Conservation (phyloP, 2,797 vertebrate species). For the Stomatorhinus walkeri region DNA sequence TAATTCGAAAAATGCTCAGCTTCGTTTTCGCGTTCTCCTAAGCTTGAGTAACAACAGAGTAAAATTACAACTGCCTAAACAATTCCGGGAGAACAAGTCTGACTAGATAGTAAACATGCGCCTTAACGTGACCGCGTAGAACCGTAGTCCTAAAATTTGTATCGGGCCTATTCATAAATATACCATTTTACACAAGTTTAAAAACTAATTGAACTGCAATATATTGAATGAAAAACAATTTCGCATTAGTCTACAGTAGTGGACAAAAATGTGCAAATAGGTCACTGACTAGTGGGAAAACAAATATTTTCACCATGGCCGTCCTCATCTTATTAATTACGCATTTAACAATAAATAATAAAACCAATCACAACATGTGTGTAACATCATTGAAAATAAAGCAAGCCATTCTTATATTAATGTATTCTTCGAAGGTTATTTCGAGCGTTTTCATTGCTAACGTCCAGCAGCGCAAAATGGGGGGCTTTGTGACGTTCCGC, state of each 20-base stretch:
- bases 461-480: conserved; percentile 30
- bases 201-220: background rate
- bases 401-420: background rate
- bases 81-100: conserved; percentile 10
- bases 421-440: background rate
- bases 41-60: background rate
- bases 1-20: background rate
- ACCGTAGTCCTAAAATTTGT: background rate
- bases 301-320: background rate
- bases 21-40: background rate
- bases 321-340: background rate
- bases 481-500: background rate
- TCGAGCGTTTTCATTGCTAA: conserved; percentile 32
- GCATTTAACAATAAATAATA: background rate
- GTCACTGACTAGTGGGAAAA: background rate
- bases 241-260: background rate
- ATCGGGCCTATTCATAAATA: background rate
- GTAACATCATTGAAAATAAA: background rate
- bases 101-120: background rate
- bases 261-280: background rate
- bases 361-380: background rate
- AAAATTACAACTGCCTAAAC: background rate
- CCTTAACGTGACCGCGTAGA: background rate
- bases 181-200: background rate
- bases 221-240: background rate